Evolutionary conservation across 2,888 invertebrate genomes (phyloP).

Genomic region (Dinocampus coccinellae): DNA sequence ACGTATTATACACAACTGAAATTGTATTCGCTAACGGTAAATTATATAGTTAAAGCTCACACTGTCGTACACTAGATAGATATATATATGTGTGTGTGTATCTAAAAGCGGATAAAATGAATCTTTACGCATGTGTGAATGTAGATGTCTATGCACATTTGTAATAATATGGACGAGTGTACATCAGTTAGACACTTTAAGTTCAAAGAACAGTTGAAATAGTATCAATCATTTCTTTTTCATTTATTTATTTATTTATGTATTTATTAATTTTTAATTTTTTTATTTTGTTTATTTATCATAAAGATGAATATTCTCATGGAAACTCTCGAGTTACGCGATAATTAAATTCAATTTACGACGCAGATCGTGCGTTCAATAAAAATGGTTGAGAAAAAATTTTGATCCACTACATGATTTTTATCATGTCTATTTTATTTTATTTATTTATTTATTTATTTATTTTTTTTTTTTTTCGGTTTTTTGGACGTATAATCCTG

Average conservation of each 20-base stretch:
- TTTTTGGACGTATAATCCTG: conserved; percentile 7
- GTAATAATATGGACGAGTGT: not conserved
- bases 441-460: conserved; percentile 5
- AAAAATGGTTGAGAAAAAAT: too few relatives aligned
- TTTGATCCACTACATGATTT: too few relatives aligned
- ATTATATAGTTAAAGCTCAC: not conserved
- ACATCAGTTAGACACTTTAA: not conserved
- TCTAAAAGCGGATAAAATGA: not conserved
- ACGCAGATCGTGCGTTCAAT: not conserved
- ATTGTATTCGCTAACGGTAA: not conserved
- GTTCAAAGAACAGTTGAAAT: not conserved
- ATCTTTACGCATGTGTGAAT: not conserved
- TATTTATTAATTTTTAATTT: not conserved
- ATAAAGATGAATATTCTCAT: not conserved
- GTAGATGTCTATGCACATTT: not conserved
- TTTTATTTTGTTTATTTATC: not conserved
- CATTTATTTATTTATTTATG: not conserved
- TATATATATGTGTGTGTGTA: not conserved
- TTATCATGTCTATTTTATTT: not conserved
- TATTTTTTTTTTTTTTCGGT: not conserved
- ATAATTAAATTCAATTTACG: not conserved
- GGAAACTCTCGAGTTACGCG: not conserved
- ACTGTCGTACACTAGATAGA: not conserved
- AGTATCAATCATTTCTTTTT: not conserved
- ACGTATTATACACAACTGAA: not conserved